phyloP scores from a whole-genome alignment of 2,888 invertebrate species.

The Plemyria rubiginata region DNA sequence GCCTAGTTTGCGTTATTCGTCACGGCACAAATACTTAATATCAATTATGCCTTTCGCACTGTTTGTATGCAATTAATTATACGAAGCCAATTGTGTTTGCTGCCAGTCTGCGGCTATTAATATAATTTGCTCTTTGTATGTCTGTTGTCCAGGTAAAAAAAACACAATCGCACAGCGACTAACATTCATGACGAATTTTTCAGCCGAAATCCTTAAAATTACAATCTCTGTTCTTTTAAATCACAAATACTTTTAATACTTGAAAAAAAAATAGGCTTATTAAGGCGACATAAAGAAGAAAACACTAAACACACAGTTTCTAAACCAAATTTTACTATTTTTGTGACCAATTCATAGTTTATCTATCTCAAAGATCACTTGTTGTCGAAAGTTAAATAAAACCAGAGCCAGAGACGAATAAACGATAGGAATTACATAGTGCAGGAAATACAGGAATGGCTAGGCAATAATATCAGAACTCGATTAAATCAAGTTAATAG shows the following conservation, averaged over 20 bases:
- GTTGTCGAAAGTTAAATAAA: too few species aligned
- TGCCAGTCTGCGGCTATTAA: background rate
- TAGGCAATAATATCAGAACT: background rate
- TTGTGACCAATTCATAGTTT: too few species aligned
- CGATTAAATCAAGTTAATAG: background rate
- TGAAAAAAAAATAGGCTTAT: too few species aligned
- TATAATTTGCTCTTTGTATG: conserved; percentile 3
- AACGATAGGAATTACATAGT: background rate
- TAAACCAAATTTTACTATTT: too few species aligned
- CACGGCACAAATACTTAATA: conserved; percentile 31
- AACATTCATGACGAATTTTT: background rate
- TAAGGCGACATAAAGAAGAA: too few species aligned
- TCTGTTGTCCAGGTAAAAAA: conserved; percentile 1
- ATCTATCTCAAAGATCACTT: too few species aligned
- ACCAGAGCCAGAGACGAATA: too few species aligned
- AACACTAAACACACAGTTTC: too few species aligned
- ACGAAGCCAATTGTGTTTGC: conserved; percentile 29
- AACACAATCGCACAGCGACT: background rate
- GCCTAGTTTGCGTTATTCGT: conserved; percentile 13
- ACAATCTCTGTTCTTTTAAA: too few species aligned
- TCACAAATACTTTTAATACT: too few species aligned
- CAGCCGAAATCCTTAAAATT: background rate
- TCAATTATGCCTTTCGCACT: conserved; percentile 26
- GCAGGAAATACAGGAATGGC: background rate
- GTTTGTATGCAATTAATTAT: conserved; percentile 31